Evolutionary conservation across 2,888 invertebrate genomes (phyloP).

Genomic region (Trichopoda pennipes): DNA sequence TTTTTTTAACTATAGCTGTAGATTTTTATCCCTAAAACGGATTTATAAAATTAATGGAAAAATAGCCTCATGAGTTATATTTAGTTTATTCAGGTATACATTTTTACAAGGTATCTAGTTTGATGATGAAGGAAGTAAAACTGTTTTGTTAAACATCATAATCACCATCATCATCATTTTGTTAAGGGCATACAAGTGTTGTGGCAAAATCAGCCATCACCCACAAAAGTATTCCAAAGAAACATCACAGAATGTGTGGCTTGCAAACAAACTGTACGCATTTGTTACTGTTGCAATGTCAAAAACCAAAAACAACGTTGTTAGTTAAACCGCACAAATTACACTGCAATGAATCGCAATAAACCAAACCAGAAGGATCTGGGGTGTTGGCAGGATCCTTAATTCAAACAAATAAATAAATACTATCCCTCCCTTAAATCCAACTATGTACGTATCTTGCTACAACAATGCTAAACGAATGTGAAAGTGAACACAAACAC

Average conservation of each 20-base stretch:
- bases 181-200: neutral
- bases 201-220: conserved; percentile 24
- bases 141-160: too few species aligned
- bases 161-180: too few species aligned
- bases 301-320: conserved; percentile 13
- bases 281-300: conserved; percentile 27
- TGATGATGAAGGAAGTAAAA: too few species aligned
- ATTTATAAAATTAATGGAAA: too few species aligned
- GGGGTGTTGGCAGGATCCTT: conserved; percentile 41
- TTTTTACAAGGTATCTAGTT: too few species aligned
- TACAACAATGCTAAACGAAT: neutral
- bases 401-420: conserved; percentile 20
- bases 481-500: conserved; percentile 7
- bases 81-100: too few species aligned
- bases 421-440: neutral
- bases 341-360: conserved; percentile 11
- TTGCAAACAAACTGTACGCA: conserved; percentile 14
- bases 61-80: too few species aligned
- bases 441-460: neutral
- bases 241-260: conserved; percentile 7
- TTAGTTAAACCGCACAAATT: conserved; percentile 40
- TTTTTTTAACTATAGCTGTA: too few species aligned
- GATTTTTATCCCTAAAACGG: too few species aligned
- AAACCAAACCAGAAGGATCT: conserved; percentile 29
- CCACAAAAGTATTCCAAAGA: conserved; percentile 16